Conservation (phyloP, 1,140 invertebrate genomes). For the Drosophila watanabei region DNA sequence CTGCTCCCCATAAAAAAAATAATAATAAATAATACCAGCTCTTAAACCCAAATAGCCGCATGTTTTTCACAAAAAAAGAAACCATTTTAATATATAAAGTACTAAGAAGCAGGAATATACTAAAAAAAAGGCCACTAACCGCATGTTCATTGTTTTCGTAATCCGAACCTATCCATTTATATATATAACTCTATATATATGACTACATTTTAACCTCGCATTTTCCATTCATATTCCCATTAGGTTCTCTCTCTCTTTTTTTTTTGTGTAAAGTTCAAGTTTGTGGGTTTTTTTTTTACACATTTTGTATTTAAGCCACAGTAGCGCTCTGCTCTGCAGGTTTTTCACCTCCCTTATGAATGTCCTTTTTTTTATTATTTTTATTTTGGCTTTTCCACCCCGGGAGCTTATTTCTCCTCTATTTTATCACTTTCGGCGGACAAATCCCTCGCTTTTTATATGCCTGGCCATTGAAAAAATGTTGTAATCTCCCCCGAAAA, state of each 20-base stretch:
- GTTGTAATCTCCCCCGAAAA: constrained; percentile 40
- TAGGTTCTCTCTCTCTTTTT: not conserved
- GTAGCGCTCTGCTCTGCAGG: constrained; percentile 1
- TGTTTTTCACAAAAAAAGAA: not conserved
- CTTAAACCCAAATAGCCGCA: not conserved
- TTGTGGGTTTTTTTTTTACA: not conserved
- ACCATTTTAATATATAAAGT: not conserved
- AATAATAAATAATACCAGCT: not conserved
- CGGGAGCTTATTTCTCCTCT: constrained; percentile 38
- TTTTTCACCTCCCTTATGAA: constrained; percentile 13
- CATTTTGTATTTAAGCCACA: constrained; percentile 31
- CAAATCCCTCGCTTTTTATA: constrained; percentile 50
- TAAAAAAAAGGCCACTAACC: not conserved
- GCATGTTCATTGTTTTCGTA: constrained; percentile 30
- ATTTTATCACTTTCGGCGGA: constrained; percentile 49
- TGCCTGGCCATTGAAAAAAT: constrained; percentile 47
- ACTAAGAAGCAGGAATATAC: not conserved
- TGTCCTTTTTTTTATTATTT: constrained; percentile 2
- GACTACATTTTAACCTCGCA: constrained; percentile 22
- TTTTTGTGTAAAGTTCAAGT: constrained; percentile 28
- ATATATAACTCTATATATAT: not conserved
- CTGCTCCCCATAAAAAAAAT: not conserved
- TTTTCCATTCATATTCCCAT: constrained; percentile 40
- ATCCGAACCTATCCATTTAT: constrained; percentile 12
- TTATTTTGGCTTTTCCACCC: constrained; percentile 13